phyloP scores from a whole-genome alignment of 1,140 invertebrate genomes.

The Drosophila ananassae region DNA sequence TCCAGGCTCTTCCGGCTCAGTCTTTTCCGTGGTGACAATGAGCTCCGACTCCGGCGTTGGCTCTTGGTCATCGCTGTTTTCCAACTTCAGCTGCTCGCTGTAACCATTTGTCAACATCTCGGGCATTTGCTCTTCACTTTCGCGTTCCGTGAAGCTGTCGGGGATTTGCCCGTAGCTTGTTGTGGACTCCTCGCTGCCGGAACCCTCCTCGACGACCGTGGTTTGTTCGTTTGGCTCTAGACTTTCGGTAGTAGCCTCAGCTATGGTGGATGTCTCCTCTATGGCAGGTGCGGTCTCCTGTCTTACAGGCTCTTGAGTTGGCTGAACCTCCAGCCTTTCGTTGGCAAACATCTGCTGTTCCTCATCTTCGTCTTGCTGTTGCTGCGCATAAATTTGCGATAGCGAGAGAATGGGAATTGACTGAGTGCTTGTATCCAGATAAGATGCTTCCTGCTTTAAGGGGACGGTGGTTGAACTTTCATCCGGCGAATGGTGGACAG shows the following conservation, averaged over 20 bases:
- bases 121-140: slow-evolving; percentile 62
- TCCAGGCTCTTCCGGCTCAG: slow-evolving; percentile 20
- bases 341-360: slow-evolving; percentile 57
- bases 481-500: neutral
- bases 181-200: slow-evolving; percentile 39
- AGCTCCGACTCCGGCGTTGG: neutral
- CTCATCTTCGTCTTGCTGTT: slow-evolving; percentile 69
- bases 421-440: slow-evolving; percentile 50
- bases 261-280: slow-evolving; percentile 11
- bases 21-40: slow-evolving; percentile 23
- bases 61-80: slow-evolving; percentile 14
- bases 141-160: slow-evolving; percentile 29
- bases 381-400: slow-evolving; percentile 75
- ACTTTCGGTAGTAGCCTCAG: slow-evolving; percentile 16
- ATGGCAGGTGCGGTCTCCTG: slow-evolving; percentile 35
- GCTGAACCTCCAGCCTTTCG: slow-evolving; percentile 45
- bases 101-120: slow-evolving; percentile 73
- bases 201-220: slow-evolving; percentile 33
- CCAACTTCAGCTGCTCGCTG: slow-evolving; percentile 50
- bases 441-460: slow-evolving; percentile 45
- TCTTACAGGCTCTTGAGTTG: slow-evolving; percentile 29
- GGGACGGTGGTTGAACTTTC: slow-evolving; percentile 29
- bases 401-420: slow-evolving; percentile 62
- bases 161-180: slow-evolving; percentile 7
- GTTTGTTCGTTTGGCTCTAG: slow-evolving; percentile 26